Conservation (phyloP, 1,140 invertebrate genomes). For the Sycobia sp. region DNA sequence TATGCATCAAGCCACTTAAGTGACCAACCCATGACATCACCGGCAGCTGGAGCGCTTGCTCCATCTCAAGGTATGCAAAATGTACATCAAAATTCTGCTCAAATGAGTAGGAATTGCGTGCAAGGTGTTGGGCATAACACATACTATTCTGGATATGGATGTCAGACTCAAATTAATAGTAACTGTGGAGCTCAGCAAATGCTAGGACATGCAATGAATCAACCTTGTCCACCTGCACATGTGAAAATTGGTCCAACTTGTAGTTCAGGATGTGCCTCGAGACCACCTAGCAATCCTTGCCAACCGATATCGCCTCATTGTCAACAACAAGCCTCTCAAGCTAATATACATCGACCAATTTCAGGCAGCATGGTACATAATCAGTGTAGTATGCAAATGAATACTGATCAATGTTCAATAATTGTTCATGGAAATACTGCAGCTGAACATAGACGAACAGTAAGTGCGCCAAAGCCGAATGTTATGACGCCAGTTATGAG, state of each 20-base stretch:
- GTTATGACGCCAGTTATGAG: slow-evolving; percentile 18
- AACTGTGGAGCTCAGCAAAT: slow-evolving; percentile 42
- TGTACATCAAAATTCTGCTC: slow-evolving; percentile 60
- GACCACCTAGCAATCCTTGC: slow-evolving; percentile 38
- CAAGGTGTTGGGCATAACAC: slow-evolving; percentile 52
- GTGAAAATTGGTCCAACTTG: slow-evolving; percentile 38
- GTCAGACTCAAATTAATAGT: slow-evolving; percentile 43
- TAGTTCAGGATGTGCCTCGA: slow-evolving; percentile 23
- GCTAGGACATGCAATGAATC: slow-evolving; percentile 28
- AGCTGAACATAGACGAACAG: slow-evolving; percentile 9
- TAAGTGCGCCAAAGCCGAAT: slow-evolving; percentile 6
- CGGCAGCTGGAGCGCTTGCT: slow-evolving; percentile 65
- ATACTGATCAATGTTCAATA: slow-evolving; percentile 38
- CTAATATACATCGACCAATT: slow-evolving; percentile 7
- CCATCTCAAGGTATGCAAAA: slow-evolving; percentile 58
- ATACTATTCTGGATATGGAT: slow-evolving; percentile 50
- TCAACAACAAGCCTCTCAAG: slow-evolving; percentile 39
- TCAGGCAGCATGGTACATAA: slow-evolving; percentile 22
- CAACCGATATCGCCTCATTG: slow-evolving; percentile 52
- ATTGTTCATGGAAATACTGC: slow-evolving; percentile 33
- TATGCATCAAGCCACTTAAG: slow-evolving; percentile 51
- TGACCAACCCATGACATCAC: slow-evolving; percentile 65
- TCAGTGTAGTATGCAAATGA: slow-evolving; percentile 38
- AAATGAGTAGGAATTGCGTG: slow-evolving; percentile 58
- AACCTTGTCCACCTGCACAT: slow-evolving; percentile 43